Evolutionary conservation across 1,140 invertebrate genomes (phyloP), one percentile per base, ranked within the genome.

Genomic region (Apis florea): DNA sequence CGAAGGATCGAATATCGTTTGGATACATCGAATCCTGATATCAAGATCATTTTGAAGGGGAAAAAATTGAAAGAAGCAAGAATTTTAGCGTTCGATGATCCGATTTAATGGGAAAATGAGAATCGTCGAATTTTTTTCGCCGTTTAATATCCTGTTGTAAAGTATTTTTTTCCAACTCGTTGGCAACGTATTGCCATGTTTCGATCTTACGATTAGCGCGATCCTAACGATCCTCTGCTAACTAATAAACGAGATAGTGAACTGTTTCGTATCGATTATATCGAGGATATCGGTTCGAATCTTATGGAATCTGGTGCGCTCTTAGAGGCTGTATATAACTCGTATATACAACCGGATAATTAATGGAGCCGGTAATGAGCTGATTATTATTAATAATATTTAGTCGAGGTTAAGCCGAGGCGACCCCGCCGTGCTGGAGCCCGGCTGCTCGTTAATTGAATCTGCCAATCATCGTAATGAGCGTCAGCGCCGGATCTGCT

Each of bases 331-430:
- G 69, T 70, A 71, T 70, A 71, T 84, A 84, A 79, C 68, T 58
- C 86, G 85, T 83, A 74, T 84, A 84, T 79, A 77, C 84, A 87
- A 54, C 54, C 75, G 79, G 90, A 92, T 93, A 93, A 93, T 93
- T 93, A 93, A 93, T 93, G 91, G 90, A 92, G 89, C 90, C 87
- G 85, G 92, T 93, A 93, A 93, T 93, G 92, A 93, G 92, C 90
- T 92, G 92, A 93, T 93, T 93, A 93, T 93, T 93, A 93, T 93
- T 93, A 93, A 93, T 93, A 93, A 93, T 93, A 93, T 93, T 93
- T 93, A 93, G 92, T 87, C 88, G 90, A 88, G 92, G 92, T 93
- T 93, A 93, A 93, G 90, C 92, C 91, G 88, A 85, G 85, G 85
- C 90, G 91, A 92, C 91, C 92, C 90, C 89, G 89, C 88, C 85